Evolutionary conservation across 1,140 invertebrate genomes (phyloP), one percentile per base, ranked within the genome.

Genomic region (Heterodera schachtii): DNA sequence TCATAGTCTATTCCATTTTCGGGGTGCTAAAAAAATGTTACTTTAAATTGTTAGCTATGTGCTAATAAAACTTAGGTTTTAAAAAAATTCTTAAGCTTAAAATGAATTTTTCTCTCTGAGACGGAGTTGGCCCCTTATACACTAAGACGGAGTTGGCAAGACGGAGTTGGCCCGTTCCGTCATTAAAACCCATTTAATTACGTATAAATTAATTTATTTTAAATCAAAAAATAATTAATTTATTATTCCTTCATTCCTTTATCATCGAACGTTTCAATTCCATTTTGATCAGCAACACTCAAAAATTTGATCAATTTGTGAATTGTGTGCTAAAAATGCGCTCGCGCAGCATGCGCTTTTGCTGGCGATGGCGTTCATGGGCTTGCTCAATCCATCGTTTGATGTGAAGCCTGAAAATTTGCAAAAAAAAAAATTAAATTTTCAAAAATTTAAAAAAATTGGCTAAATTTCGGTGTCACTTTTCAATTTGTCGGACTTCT

Each of bases 401-500:
- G 47, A 78, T 69, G 21, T 78, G 77, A 11, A 70, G 16, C 70
- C 77, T 78, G 46, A 47, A 7, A 31, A 78, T 21, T 64, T 41
- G 21, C 21, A 19, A 19, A 19, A 71, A 41, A 19, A 19, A 19
- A 71, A 41, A 71, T 43, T 71, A 11, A 71, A 43, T 71, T 71
- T 71, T 41, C n/a, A 43, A 69, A 31, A 71, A 9, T 16, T 16
- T 19, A 1, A 71, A 71, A 71, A 71, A 71, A 69, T 69, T 16
- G 31, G 31, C 0, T 31, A 31, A 31, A 31, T 31, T 31, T 31
- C 1, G 1, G 21, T 44, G 44, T 6, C 31, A 5, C 79, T 78
- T 82, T 75, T 90, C 87, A 47, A 87, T 79, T 4, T 81, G 73
- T 52, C 89, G 81, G 19, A 82, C 84, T 73, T 90, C 81, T 52